Base-by-base conservation (phyloP, 2,888 invertebrate genomes). In the Temnothorax unifasciatus region DNA sequence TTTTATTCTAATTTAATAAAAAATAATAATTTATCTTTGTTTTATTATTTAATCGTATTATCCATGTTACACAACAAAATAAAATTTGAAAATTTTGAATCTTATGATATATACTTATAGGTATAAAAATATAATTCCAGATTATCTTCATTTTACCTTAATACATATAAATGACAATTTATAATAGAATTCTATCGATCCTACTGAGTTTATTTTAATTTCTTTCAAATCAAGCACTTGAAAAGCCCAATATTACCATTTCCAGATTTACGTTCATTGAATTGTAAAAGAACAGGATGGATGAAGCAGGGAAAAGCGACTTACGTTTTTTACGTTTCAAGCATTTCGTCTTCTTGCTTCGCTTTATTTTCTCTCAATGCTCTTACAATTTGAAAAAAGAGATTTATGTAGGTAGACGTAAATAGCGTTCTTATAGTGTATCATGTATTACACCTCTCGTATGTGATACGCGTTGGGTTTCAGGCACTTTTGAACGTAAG, bases 401-500 rank as follows among this genome's bases (percentile, higher is more conserved):
- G 85, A 84, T 83, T 87, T 89, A 89, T 84, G 82, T 90, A 87
- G 74, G 83, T 88, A 87, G 87, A 90, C 83, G 85, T 90, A 87
- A 86, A 83, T 90, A 89, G 86, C 85, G 66, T 89, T 86, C 84
- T 88, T 81, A 85, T 86, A 84, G 83, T 84, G 77, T 75, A 89
- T 83, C 81, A 82, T 87, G 84, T 90, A 91, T 83, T 88, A 85
- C 85, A 91, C 38, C 86, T 85, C 85, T 85, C 85, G 88, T 86
- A 87, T 83, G 59, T 68, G 82, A 87, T 85, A 91, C 90, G 86
- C 88, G 90, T 86, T 86, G 86, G 74, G 74, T 90, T 90, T 77
- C 88, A 90, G 90, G 90, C 90, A 90, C 90, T 90, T 90, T 90
- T 86, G 82, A 90, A 86, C 86, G 82, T 34, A 34, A 34, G 34